These are phyloP conservation scores for Leucophora obtusa DNA, from an alignment of 2,888 invertebrate species.

Conservation along the genomic window DNA sequence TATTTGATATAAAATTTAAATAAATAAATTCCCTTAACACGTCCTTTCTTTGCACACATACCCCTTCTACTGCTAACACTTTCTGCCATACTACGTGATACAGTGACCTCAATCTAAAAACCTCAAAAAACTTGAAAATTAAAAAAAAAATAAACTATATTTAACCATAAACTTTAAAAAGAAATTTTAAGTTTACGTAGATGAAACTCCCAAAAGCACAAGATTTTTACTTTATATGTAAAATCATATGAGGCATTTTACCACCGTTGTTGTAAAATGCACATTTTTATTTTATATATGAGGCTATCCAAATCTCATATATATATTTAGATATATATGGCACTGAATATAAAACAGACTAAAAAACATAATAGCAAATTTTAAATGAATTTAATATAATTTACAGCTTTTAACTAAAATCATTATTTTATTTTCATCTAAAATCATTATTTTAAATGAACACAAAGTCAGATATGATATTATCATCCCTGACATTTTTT, in stretches of 20 bases:
- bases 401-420: not conserved
- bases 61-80: no score
- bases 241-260: no score
- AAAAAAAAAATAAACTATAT: not conserved
- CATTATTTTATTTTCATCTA: not conserved
- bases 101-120: slow-evolving; percentile 33
- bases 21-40: not conserved
- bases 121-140: slow-evolving; percentile 2
- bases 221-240: not conserved
- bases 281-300: no score
- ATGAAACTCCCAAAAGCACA: slow-evolving; percentile 13
- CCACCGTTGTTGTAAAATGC: no score
- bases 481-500: not conserved
- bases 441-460: not conserved
- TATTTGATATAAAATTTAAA: not conserved
- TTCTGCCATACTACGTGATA: not conserved
- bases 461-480: not conserved
- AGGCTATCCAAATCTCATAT: no score
- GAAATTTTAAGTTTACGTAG: slow-evolving; percentile 20
- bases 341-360: no score
- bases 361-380: no score
- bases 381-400: no score
- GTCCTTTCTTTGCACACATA: no score
- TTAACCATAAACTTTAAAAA: not conserved
- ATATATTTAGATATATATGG: no score